Evolutionary conservation across 2,888 invertebrate species (phyloP).

Genomic region (Eilema sororculum): DNA sequence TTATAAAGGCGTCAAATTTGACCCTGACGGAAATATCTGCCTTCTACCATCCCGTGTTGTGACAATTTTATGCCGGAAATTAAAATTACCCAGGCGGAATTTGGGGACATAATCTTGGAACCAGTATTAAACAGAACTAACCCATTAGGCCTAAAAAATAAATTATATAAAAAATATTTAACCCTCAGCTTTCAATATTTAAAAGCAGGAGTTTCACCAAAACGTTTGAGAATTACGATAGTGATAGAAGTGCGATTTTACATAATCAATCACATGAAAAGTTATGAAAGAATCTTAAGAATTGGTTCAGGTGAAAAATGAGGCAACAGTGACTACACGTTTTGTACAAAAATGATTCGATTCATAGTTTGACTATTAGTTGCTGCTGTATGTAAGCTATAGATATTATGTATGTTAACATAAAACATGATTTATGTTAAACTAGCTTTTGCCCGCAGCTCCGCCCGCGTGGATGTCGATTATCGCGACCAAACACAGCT

Average conservation of each 20-base stretch:
- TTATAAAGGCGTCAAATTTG: not conserved
- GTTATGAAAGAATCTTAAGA: constrained; percentile 3
- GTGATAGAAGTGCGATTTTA: not conserved
- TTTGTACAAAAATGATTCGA: not conserved
- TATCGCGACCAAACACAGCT: too few relatives aligned
- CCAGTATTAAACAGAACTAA: not conserved
- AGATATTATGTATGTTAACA: too few relatives aligned
- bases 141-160: not conserved
- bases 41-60: not conserved
- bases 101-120: not conserved
- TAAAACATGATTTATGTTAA: too few relatives aligned
- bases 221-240: not conserved
- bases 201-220: not conserved
- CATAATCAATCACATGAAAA: not conserved
- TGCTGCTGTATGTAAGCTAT: too few relatives aligned
- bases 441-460: too few relatives aligned
- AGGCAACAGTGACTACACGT: not conserved
- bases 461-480: too few relatives aligned
- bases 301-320: constrained; percentile 4
- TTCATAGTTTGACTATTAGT: not conserved
- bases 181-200: not conserved
- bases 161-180: not conserved
- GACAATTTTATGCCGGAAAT: not conserved
- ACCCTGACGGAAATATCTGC: not conserved
- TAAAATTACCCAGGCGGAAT: not conserved